These are phyloP conservation scores for Theristus sp. DNA, from an alignment of 2,888 invertebrate species.

Conservation along the genomic window DNA sequence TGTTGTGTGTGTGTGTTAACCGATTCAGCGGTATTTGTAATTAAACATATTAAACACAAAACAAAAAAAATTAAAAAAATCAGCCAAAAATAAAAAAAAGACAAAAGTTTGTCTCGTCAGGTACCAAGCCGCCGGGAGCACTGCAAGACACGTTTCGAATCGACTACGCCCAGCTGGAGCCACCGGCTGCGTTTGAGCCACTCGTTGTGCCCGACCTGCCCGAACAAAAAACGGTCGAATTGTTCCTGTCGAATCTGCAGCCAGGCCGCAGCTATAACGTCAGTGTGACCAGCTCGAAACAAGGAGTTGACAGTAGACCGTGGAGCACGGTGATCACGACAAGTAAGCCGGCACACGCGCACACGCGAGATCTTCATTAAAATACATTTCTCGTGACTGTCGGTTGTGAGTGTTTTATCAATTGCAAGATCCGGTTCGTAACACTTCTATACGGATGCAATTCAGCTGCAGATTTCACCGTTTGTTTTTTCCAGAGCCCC, in stretches of 20 bases:
- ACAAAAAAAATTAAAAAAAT: no score
- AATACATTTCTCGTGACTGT: no score
- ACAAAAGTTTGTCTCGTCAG: no score
- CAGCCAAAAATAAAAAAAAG: no score
- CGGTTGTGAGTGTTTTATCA: no score
- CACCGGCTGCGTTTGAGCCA: not conserved
- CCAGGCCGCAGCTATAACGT: not conserved
- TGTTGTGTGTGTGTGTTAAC: no score
- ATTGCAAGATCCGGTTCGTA: no score
- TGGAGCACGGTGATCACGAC: not conserved
- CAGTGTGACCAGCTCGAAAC: not conserved
- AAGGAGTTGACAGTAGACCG: not conserved
- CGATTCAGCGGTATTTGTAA: no score
- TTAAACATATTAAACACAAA: no score
- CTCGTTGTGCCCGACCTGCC: not conserved
- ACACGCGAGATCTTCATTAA: no score
- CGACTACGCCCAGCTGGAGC: not conserved
- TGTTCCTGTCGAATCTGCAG: not conserved
- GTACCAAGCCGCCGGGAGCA: not conserved
- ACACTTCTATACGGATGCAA: no score
- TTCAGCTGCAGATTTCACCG: no score
- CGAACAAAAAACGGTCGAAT: not conserved
- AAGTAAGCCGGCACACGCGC: not conserved
- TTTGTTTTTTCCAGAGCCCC: not conserved
- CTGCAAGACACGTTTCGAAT: not conserved